These are phyloP conservation scores for Catagonus wagneri DNA, from an alignment of 2,113 vertebrate species.

Conservation along the genomic window DNA sequence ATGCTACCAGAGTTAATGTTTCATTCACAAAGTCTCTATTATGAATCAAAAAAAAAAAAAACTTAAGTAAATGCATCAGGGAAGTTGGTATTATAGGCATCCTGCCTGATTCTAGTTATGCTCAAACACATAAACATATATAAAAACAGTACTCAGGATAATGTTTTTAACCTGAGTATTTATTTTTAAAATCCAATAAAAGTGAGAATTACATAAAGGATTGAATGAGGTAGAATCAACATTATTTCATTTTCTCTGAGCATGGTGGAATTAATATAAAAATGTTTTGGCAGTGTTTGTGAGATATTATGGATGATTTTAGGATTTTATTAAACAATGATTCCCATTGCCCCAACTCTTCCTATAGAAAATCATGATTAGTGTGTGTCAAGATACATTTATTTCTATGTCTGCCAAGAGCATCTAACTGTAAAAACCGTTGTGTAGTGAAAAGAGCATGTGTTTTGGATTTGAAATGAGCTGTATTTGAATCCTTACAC, in stretches of 20 bases:
- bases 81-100: neutral
- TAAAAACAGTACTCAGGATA: neutral
- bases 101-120: neutral
- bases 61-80: neutral
- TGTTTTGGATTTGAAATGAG: conserved; percentile 11
- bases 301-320: neutral
- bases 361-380: conserved; percentile 59
- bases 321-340: conserved; percentile 57
- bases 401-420: conserved; percentile 12
- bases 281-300: conserved; percentile 5
- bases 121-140: neutral
- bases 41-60: neutral
- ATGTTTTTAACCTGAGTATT: neutral
- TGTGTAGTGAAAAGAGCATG: neutral
- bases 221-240: neutral
- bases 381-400: conserved; percentile 57
- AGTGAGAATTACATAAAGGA: neutral
- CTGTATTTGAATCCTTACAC: conserved; percentile 21
- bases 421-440: conserved; percentile 17
- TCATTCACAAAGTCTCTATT: neutral
- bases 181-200: conserved; percentile 50
- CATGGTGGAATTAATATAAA: conserved; percentile 12
- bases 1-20: neutral
- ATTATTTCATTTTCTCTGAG: conserved; percentile 27
- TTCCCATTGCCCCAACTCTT: neutral